Evolutionary conservation across 2,113 vertebrate species (phyloP), one percentile per base, ranked within the genome.

Genomic region (Cryptomyrus ogoouensis): DNA sequence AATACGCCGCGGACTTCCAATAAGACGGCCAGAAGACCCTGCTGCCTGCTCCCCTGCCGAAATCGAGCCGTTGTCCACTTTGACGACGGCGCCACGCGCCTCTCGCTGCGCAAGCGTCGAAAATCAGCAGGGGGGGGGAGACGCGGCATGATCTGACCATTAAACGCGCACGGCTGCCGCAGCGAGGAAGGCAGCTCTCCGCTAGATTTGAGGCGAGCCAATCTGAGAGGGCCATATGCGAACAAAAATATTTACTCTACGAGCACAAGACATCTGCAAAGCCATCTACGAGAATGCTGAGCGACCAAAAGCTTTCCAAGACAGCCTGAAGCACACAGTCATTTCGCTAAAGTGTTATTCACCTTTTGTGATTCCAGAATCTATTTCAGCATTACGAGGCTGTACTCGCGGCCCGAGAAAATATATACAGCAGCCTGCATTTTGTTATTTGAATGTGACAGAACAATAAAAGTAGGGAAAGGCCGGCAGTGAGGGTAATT

Each of bases 1-100:
- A 49, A 89, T 87, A 88, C 44, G 2, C 85, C 91, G 90, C 66
- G 13, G 50, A 74, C 87, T 90, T 89, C 27, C 49, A 90, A 83
- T 66, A 91, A 91, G 90, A 91, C 1, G 87, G 52, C 7, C 52
- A 1, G 74, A 44, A 3, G 13, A 39, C 19, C 17, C 50, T 27
- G 47, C 52, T 10, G 80, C 42, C 39, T 0, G 13, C 52, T 47
- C 31, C 24, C 10, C 46, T n/a, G 44, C 50, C 8, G 58, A 58
- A 88, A 66, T 44, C 19, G 9, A 70, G 44, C 58, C 19, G 1
- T 21, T 24, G 3, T 74, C 35, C 58, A 35, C 46, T 0, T 17
- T 9, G 42, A 31, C 62, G 47, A 31, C 13, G 15, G 31, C 15
- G 4, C 70, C 35, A 19, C 13, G 31, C 31, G 27, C 70, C 27